Conservation (phyloP, 1,140 invertebrate species). For the Patella vulgata region DNA sequence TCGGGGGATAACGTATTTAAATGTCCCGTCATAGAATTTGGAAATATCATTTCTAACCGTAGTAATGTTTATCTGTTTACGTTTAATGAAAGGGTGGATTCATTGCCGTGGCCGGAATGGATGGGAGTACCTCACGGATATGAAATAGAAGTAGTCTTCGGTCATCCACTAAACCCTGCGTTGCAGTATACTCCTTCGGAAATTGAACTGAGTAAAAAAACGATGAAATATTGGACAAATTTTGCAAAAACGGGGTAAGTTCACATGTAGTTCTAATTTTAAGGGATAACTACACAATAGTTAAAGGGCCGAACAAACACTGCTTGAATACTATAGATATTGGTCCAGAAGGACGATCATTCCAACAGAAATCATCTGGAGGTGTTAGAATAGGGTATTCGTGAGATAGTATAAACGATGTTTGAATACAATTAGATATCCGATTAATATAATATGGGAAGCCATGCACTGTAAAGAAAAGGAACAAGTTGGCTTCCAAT, state of each 20-base stretch:
- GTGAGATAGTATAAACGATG: no score
- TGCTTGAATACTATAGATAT: no score
- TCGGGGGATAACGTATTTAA: conserved; percentile 50
- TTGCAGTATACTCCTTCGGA: conserved; percentile 90
- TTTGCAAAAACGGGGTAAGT: conserved; percentile 94
- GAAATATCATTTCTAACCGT: conserved; percentile 10
- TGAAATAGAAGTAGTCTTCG: conserved; percentile 93
- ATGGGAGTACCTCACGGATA: conserved; percentile 95
- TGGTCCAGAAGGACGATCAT: no score
- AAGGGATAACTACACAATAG: no score
- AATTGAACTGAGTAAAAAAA: conserved; percentile 83
- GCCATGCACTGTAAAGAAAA: no score
- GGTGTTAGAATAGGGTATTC: no score
- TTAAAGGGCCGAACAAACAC: no score
- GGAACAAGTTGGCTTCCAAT: no score
- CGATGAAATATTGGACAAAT: conserved; percentile 92
- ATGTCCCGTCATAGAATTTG: conserved; percentile 49
- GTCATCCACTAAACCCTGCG: conserved; percentile 80
- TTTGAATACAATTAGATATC: no score
- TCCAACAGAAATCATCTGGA: no score
- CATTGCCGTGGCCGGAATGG: conserved; percentile 94
- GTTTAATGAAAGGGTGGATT: conserved; percentile 42
- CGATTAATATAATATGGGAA: no score
- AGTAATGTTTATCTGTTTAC: conserved; percentile 47
- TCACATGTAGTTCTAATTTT: no score